A percentile compares a stretch with the other conserved stretches of the same genome.
Conservation (phyloP, 2,113 vertebrate species). For the Sebastes schlegelii region DNA sequence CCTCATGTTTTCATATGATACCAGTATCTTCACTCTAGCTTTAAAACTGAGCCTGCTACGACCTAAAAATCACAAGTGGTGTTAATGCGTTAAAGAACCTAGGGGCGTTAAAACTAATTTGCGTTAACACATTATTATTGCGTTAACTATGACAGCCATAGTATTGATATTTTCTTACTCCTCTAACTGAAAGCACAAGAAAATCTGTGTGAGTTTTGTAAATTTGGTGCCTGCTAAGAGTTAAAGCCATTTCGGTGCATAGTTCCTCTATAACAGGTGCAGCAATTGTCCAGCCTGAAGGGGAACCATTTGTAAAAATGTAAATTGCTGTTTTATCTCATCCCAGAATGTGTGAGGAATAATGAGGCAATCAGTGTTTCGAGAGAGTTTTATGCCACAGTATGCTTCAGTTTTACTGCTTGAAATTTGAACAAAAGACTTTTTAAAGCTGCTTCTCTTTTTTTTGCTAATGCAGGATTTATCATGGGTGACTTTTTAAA, state of each 20-base stretch:
- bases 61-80: too few species aligned
- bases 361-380: constrained; percentile 17
- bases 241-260: background rate
- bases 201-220: background rate
- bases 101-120: too few species aligned
- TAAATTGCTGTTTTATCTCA: constrained; percentile 18
- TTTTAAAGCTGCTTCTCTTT: background rate
- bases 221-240: background rate
- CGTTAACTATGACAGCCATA: too few species aligned
- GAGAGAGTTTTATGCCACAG: background rate
- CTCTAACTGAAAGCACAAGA: background rate
- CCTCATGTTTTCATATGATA: too few species aligned
- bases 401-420: background rate
- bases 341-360: background rate
- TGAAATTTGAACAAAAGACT: constrained; percentile 12
- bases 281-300: background rate
- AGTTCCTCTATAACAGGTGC: background rate
- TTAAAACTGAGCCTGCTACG: too few species aligned
- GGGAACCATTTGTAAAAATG: constrained; percentile 7
- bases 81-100: too few species aligned
- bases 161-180: too few species aligned
- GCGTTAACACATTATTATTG: too few species aligned
- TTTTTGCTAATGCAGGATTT: background rate
- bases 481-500: background rate
- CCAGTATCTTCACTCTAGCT: too few species aligned